phyloP scores from a whole-genome alignment of 2,113 vertebrate genomes.

The Orthonyx spaldingii region DNA sequence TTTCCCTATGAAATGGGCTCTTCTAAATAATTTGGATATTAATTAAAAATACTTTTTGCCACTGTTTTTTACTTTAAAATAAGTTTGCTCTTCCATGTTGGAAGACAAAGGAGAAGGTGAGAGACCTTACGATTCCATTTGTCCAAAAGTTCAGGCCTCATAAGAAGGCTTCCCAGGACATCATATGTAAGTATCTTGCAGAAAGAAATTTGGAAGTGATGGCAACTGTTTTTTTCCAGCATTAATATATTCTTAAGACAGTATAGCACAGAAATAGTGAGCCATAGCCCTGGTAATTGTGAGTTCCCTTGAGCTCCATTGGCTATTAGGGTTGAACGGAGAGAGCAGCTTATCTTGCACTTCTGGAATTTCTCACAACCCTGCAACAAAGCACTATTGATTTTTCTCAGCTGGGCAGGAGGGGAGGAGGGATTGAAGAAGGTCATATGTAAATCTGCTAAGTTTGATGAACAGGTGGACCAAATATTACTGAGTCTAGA shows the following conservation, averaged over 20 bases:
- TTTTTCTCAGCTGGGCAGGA: slow-evolving; percentile 27
- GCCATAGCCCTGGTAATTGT: not conserved
- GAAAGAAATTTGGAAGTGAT: not conserved
- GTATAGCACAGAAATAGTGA: not conserved
- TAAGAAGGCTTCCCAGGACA: not conserved
- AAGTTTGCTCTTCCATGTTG: not conserved
- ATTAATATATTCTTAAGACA: not conserved
- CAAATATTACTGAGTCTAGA: not conserved
- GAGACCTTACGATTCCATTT: not conserved
- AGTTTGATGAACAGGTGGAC: not conserved
- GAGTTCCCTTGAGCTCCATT: slow-evolving; percentile 17
- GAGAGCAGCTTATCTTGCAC: slow-evolving; percentile 53
- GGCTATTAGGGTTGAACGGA: not conserved
- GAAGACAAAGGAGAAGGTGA: not conserved
- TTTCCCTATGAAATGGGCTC: not conserved
- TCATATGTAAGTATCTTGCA: not conserved
- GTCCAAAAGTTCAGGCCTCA: not conserved
- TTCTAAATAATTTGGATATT: not conserved
- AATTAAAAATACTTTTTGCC: not conserved
- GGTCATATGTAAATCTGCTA: slow-evolving; percentile 32
- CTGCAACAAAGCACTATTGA: slow-evolving; percentile 50
- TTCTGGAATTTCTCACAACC: slow-evolving; percentile 60
- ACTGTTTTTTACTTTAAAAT: not conserved
- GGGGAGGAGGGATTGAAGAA: not conserved
- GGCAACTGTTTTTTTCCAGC: not conserved